These are phyloP conservation scores for Nothobranchius furzeri DNA, from an alignment of 2,113 vertebrate genomes.

Conservation along the genomic window DNA sequence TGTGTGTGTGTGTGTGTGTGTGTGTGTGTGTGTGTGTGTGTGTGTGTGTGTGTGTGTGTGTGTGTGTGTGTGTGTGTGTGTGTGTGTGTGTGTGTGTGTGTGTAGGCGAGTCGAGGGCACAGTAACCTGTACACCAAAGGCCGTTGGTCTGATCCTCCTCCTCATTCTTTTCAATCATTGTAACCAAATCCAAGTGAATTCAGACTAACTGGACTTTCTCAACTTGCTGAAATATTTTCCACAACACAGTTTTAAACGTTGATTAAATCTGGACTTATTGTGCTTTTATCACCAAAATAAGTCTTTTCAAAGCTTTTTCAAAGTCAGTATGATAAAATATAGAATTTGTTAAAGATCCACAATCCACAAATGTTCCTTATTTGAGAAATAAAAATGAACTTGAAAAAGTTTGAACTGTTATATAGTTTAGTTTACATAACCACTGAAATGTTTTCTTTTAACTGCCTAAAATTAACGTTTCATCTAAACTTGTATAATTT, in stretches of 20 bases:
- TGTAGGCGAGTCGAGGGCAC: constrained; percentile 66
- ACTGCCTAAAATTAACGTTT: neutral
- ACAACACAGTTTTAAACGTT: neutral
- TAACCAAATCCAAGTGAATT: constrained; percentile 18
- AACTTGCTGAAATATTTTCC: neutral
- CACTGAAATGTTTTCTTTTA: neutral
- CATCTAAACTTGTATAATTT: neutral
- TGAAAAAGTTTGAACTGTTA: too few relatives aligned
- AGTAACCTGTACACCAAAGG: constrained; percentile 76
- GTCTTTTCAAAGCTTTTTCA: neutral
- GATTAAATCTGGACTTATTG: neutral
- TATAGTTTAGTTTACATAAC: neutral
- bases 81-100: constrained; percentile 4
- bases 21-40: neutral
- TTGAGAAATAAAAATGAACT: too few relatives aligned
- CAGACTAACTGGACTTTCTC: constrained; percentile 1
- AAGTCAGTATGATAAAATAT: too few relatives aligned
- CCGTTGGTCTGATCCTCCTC: constrained; percentile 58
- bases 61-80: constrained; percentile 10
- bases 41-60: neutral
- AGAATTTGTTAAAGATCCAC: too few relatives aligned
- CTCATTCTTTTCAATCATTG: constrained; percentile 30
- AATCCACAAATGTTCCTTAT: too few relatives aligned
- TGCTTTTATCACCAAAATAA: neutral
- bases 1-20: constrained; percentile 15